Conservation (phyloP, 2,797 vertebrate species). For the Neosilurus hyrtlii region DNA sequence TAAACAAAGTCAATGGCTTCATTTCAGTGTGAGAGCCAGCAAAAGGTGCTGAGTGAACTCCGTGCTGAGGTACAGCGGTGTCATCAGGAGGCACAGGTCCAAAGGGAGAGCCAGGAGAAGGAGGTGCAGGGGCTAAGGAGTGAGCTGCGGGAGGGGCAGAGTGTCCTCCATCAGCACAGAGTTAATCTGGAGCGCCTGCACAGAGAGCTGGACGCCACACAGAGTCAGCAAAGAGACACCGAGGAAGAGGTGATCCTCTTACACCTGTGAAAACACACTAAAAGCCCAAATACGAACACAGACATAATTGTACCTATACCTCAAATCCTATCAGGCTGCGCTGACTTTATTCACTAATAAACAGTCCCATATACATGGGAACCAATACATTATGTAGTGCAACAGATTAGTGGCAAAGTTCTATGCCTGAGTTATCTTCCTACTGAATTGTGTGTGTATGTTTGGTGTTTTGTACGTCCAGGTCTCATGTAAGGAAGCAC, state of each 20-base stretch:
- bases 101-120: slow-evolving; percentile 45
- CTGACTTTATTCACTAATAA: not conserved
- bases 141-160: slow-evolving; percentile 53
- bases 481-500: slow-evolving; percentile 65
- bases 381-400: not conserved
- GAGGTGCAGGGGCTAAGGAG: slow-evolving; percentile 38
- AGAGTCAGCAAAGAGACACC: slow-evolving; percentile 63
- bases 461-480: slow-evolving; percentile 42
- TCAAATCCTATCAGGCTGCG: not conserved
- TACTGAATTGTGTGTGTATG: not conserved
- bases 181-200: slow-evolving; percentile 57
- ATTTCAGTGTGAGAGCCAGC: slow-evolving; percentile 59
- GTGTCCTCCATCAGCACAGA: slow-evolving; percentile 62
- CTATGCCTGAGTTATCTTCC: not conserved
- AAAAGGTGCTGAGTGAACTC: slow-evolving; percentile 60
- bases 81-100: slow-evolving; percentile 59
- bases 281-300: not conserved
- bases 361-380: not conserved
- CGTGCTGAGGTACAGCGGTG: slow-evolving; percentile 64
- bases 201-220: slow-evolving; percentile 60
- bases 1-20: slow-evolving; percentile 2
- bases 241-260: slow-evolving; percentile 65
- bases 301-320: not conserved
- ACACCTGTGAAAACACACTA: not conserved
- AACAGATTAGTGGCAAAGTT: not conserved